Evolutionary conservation across 1,140 invertebrate genomes (phyloP).

Genomic region (Drosophila lowei): DNA sequence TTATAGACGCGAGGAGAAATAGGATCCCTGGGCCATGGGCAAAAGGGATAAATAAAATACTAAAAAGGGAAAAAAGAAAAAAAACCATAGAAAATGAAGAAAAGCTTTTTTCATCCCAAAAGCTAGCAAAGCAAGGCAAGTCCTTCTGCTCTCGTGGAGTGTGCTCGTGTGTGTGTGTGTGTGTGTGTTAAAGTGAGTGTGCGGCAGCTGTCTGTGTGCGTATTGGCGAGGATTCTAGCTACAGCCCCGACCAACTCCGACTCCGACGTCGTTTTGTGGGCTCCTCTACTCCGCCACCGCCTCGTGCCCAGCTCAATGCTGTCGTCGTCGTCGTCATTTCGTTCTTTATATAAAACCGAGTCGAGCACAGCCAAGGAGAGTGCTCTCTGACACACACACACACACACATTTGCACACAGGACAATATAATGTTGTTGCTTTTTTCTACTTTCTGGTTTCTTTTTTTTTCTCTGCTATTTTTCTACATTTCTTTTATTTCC

Average conservation of each 20-base stretch:
- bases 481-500: slow-evolving; percentile 74
- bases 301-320: slow-evolving; percentile 23
- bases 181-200: slow-evolving; percentile 30
- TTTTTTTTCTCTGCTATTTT: slow-evolving; percentile 48
- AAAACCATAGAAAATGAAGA: slow-evolving; percentile 60
- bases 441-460: slow-evolving; percentile 24
- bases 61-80: too few species aligned
- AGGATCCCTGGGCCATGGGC: slow-evolving; percentile 2
- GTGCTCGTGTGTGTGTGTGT: slow-evolving; percentile 25
- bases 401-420: slow-evolving; percentile 40
- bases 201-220: slow-evolving; percentile 77
- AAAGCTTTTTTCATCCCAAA: slow-evolving; percentile 67
- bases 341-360: slow-evolving; percentile 70
- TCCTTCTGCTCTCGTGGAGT: not conserved
- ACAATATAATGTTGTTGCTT: slow-evolving; percentile 30
- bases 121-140: slow-evolving; percentile 15
- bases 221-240: slow-evolving; percentile 66
- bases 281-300: slow-evolving; percentile 13
- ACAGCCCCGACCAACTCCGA: slow-evolving; percentile 51
- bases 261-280: slow-evolving; percentile 15
- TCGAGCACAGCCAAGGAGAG: slow-evolving; percentile 60
- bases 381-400: slow-evolving; percentile 39
- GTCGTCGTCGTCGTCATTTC: slow-evolving; percentile 38
- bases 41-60: slow-evolving; percentile 34
- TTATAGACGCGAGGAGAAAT: slow-evolving; percentile 25